These are phyloP conservation scores for Oreochromis mossambicus DNA, from an alignment of 2,797 vertebrate species.

Conservation along the genomic window DNA sequence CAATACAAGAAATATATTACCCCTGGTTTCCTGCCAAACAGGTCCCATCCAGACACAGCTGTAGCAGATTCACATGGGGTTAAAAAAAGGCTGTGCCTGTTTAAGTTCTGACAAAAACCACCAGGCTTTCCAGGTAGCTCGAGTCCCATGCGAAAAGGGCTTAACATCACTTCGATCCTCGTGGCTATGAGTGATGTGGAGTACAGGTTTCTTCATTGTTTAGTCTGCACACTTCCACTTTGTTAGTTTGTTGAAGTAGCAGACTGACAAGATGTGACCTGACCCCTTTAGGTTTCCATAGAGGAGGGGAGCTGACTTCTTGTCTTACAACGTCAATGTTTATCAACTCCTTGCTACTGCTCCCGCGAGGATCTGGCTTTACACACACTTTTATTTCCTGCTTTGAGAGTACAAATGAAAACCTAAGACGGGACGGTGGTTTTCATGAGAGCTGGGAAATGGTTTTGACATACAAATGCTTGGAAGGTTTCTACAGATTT, in stretches of 20 bases:
- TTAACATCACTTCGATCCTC: conserved; percentile 21
- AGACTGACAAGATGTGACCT: conserved; percentile 58
- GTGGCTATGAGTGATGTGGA: background rate
- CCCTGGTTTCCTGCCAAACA: conserved; percentile 14
- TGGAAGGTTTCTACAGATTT: conserved; percentile 16
- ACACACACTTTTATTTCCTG: conserved; percentile 33
- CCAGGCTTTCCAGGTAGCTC: conserved; percentile 26
- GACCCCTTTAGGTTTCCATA: conserved; percentile 45
- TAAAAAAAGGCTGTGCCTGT: background rate
- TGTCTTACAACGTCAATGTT: conserved; percentile 69
- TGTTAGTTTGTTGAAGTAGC: conserved; percentile 66
- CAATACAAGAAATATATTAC: background rate
- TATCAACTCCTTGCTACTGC: conserved; percentile 40
- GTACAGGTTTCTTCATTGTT: conserved; percentile 42
- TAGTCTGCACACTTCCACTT: conserved; percentile 54
- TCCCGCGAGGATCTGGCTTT: conserved; percentile 31
- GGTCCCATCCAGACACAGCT: conserved; percentile 24
- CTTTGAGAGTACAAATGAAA: background rate
- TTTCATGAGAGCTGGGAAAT: conserved; percentile 8
- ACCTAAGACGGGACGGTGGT: background rate
- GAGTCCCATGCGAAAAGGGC: conserved; percentile 14
- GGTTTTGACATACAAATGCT: background rate
- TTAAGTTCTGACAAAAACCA: background rate
- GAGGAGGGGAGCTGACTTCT: conserved; percentile 57
- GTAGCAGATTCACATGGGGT: conserved; percentile 1